Evolutionary conservation across 2,113 vertebrate genomes (phyloP).

Genomic region (Gnathonemus echidnorhynchus): DNA sequence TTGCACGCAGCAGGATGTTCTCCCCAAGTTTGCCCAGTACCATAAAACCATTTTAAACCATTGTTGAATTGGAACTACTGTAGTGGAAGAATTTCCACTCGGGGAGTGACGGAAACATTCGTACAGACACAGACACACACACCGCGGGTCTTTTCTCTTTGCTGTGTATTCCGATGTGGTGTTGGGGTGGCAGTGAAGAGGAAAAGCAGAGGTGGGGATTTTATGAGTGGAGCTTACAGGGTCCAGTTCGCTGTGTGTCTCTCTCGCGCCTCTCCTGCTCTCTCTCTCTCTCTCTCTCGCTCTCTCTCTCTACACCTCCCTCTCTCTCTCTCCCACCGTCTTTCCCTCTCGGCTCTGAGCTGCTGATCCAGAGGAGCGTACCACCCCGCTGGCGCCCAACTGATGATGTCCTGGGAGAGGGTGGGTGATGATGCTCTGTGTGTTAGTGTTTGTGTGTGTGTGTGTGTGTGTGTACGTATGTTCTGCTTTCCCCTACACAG

Average conservation of each 20-base stretch:
- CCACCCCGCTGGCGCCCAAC: not conserved
- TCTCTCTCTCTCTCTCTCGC: not conserved
- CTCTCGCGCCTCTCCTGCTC: not conserved
- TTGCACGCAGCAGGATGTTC: not conserved
- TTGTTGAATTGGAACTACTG: not conserved
- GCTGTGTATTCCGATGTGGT: not conserved
- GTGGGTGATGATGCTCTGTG: constrained; percentile 38
- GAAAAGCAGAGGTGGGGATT: not conserved
- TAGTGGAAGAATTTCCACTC: not conserved
- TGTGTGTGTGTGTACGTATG: not conserved
- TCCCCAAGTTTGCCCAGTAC: not conserved
- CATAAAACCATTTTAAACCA: not conserved
- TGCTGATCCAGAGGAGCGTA: constrained; percentile 19
- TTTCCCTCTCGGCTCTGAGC: constrained; percentile 10
- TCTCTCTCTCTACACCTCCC: not conserved
- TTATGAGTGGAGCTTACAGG: not conserved
- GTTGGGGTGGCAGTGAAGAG: not conserved
- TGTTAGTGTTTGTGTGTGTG: not conserved
- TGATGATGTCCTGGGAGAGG: constrained; percentile 43
- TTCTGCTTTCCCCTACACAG: not conserved
- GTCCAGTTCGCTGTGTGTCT: not conserved
- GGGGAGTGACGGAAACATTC: not conserved
- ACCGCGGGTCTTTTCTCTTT: not conserved
- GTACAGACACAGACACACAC: not conserved
- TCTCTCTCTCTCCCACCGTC: constrained; percentile 1